A percentile compares a stretch with the other conserved stretches of the same genome.
Evolutionary conservation across 2,797 vertebrate species (phyloP).

Genomic region (Sus cebifrons): DNA sequence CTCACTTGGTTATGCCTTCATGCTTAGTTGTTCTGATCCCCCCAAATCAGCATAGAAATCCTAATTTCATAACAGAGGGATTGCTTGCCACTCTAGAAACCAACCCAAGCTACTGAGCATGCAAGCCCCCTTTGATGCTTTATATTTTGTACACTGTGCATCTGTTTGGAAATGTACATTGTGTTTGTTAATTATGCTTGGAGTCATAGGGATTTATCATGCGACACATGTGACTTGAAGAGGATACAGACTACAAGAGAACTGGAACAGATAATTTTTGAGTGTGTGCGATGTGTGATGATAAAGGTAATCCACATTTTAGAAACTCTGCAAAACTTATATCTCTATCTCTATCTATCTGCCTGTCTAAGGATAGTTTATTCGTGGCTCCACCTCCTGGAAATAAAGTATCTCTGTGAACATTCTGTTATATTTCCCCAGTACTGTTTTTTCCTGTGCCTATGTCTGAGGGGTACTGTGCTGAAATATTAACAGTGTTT

Average conservation of each 20-base stretch:
- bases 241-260: neutral
- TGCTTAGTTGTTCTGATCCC: neutral
- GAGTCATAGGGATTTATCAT: neutral
- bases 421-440: neutral
- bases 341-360: too few relatives aligned
- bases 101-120: neutral
- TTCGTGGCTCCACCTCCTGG: neutral
- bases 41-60: rapidly evolving
- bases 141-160: neutral
- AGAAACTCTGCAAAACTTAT: conserved; percentile 13
- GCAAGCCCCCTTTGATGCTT: neutral
- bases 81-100: neutral
- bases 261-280: neutral
- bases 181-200: neutral
- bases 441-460: too few relatives aligned
- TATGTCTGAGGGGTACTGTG: neutral
- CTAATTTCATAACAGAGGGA: neutral
- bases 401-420: neutral
- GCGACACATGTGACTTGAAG: neutral
- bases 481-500: neutral
- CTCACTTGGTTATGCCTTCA: neutral
- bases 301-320: neutral
- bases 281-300: neutral
- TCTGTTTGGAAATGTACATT: neutral
- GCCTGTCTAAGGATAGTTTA: too few relatives aligned